Percentiles rank a stretch among this genome's conserved stretches.
Conservation (phyloP, 2,888 invertebrate species). For the Dorcus parallelipipedus region DNA sequence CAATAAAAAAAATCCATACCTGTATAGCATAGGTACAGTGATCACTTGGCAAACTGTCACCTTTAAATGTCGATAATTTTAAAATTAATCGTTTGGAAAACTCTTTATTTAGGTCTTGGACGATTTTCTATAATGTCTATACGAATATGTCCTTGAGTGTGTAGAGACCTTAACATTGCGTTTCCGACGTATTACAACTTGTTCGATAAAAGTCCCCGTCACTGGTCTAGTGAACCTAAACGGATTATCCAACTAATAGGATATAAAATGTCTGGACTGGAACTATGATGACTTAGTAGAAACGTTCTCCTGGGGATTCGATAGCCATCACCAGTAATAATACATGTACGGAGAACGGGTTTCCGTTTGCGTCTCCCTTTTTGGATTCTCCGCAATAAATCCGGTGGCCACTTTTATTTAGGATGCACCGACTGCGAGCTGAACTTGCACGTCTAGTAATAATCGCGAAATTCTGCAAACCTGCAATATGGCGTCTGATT, state of each 20-base stretch:
- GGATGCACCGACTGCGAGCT: neutral
- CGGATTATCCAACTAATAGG: constrained; percentile 36
- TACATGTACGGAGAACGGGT: neutral
- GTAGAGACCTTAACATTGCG: too few relatives aligned
- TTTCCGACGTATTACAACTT: too few relatives aligned
- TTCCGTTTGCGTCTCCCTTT: neutral
- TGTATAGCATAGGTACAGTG: too few relatives aligned
- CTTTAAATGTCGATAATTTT: too few relatives aligned
- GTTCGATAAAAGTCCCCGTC: constrained; percentile 5
- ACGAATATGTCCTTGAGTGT: too few relatives aligned
- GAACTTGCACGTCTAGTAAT: constrained; percentile 12
- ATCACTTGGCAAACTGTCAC: too few relatives aligned
- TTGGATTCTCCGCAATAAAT: neutral
- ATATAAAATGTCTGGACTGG: constrained; percentile 34
- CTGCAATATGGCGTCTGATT: constrained; percentile 25
- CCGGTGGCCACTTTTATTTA: neutral
- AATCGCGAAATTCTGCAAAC: constrained; percentile 15
- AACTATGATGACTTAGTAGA: constrained; percentile 36
- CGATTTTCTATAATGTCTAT: too few relatives aligned
- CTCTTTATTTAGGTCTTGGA: too few relatives aligned
- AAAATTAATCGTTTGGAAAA: too few relatives aligned
- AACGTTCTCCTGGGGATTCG: constrained; percentile 33
- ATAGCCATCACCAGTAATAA: constrained; percentile 39
- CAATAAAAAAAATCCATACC: too few relatives aligned
- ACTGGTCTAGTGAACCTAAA: constrained; percentile 18